Percentiles rank a stretch among this genome's conserved stretches.
These are phyloP conservation scores for Meandrina meandrites DNA, from an alignment of 92 coral and sea anemone genomes.

Conservation along the genomic window DNA sequence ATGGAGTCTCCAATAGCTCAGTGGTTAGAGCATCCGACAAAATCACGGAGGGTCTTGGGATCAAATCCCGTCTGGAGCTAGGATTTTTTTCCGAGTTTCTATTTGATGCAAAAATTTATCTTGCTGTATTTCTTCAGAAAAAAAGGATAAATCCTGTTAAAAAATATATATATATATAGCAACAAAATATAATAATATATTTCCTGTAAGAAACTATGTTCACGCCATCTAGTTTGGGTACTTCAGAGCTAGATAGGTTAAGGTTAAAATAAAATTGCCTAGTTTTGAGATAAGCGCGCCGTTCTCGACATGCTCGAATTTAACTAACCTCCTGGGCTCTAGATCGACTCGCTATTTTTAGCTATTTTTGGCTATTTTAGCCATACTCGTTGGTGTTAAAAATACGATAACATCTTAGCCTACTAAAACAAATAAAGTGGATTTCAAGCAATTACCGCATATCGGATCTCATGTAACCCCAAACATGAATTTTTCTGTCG, in stretches of 20 bases:
- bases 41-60: too few species aligned
- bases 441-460: not conserved
- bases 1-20: too few species aligned
- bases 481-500: not conserved
- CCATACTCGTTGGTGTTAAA: too few species aligned
- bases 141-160: too few species aligned
- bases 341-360: not conserved
- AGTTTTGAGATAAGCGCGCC: not conserved
- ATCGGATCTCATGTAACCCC: not conserved
- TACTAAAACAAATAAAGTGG: not conserved
- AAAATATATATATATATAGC: too few species aligned
- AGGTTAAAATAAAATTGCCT: not conserved
- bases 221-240: not conserved
- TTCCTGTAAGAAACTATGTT: not conserved
- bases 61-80: too few species aligned
- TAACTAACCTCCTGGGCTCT: not conserved
- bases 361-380: not conserved
- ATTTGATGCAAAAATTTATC: too few species aligned
- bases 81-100: too few species aligned
- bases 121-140: too few species aligned
- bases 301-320: not conserved
- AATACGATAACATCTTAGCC: too few species aligned
- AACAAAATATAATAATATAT: not conserved
- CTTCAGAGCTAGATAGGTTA: not conserved
- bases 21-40: too few species aligned